These are phyloP conservation scores for Athalia cordata DNA, from an alignment of 2,888 invertebrate species.

Conservation along the genomic window DNA sequence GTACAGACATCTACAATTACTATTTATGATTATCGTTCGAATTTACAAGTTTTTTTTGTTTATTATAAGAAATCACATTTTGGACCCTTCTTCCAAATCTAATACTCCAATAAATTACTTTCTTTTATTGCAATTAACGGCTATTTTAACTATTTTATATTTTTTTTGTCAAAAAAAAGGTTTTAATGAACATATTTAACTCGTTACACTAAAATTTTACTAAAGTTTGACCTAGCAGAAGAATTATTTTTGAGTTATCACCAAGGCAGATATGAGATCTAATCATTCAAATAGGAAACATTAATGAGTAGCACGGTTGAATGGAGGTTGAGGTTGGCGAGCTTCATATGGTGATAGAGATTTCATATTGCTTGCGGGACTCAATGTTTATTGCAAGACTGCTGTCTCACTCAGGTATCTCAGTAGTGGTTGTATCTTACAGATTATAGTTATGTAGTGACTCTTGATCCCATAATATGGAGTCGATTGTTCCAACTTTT, in stretches of 20 bases:
- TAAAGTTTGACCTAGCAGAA: conserved; percentile 31
- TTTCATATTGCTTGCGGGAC: conserved; percentile 52
- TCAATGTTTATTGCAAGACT: conserved; percentile 24
- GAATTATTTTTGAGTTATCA: conserved; percentile 9
- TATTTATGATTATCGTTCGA: conserved; percentile 17
- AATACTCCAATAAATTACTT: conserved; percentile 30
- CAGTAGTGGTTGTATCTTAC: conserved; percentile 1
- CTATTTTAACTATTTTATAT: conserved; percentile 33
- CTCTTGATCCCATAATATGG: background rate
- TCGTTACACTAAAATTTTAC: conserved; percentile 42
- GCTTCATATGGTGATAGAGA: conserved; percentile 53
- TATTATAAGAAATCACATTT: conserved; percentile 27
- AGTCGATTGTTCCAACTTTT: background rate
- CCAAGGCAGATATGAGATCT: conserved; percentile 34
- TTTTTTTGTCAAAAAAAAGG: background rate
- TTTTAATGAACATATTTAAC: conserved; percentile 39
- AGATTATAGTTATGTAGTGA: background rate
- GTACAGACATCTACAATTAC: conserved; percentile 24
- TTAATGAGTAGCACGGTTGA: conserved; percentile 62
- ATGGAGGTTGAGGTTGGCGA: conserved; percentile 57
- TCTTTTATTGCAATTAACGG: conserved; percentile 39
- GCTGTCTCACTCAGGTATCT: conserved; percentile 33
- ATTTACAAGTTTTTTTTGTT: conserved; percentile 2
- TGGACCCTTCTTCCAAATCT: conserved; percentile 39
- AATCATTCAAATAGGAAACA: conserved; percentile 46